These are phyloP conservation scores for Adelosebastes latens DNA, from an alignment of 2,797 vertebrate species.

Conservation along the genomic window DNA sequence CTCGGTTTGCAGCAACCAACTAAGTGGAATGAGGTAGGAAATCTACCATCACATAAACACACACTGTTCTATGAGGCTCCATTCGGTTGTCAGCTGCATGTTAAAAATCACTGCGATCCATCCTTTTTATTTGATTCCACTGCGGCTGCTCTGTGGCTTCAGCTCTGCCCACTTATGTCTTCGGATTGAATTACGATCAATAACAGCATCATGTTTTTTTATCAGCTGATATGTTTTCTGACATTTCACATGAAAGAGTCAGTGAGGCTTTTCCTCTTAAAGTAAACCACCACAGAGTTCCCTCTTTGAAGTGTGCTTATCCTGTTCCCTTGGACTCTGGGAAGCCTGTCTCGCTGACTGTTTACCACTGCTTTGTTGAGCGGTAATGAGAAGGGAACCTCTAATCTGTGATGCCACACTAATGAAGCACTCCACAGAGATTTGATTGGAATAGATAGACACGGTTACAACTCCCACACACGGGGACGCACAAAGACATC, in stretches of 20 bases:
- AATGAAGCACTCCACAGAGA: slow-evolving; percentile 26
- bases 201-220: background rate
- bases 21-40: background rate
- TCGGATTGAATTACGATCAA: slow-evolving; percentile 2
- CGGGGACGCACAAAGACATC: background rate
- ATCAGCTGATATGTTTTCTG: background rate
- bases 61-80: background rate
- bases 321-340: background rate
- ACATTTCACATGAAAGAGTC: background rate
- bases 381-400: slow-evolving; percentile 13
- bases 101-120: background rate
- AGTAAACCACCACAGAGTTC: background rate
- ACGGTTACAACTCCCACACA: background rate
- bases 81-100: background rate
- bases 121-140: background rate
- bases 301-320: slow-evolving; percentile 15
- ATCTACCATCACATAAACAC: background rate
- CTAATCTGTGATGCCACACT: slow-evolving; percentile 20
- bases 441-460: slow-evolving; percentile 7
- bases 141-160: background rate
- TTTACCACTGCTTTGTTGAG: slow-evolving; percentile 8
- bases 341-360: background rate
- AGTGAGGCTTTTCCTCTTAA: background rate
- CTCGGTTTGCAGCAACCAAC: background rate
- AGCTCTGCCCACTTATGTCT: background rate